Evolutionary conservation across 2,797 vertebrate genomes (phyloP).

Genomic region (Heterohyrax brucei): DNA sequence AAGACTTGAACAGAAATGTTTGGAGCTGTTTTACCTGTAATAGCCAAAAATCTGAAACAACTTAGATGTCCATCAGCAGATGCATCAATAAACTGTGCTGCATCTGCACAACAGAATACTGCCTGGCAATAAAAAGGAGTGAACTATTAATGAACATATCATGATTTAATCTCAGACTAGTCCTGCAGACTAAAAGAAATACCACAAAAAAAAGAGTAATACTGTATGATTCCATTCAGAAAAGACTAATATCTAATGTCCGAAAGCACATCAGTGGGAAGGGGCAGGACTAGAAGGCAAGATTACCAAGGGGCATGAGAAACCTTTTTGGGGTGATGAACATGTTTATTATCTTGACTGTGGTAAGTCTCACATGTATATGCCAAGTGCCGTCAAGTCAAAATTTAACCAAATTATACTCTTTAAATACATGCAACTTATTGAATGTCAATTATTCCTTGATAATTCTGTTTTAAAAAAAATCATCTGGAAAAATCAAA

Average conservation of each 20-base stretch:
- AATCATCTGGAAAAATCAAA: neutral
- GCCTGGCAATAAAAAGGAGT: neutral
- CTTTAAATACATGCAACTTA: neutral
- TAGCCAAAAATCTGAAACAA: neutral
- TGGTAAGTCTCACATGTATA: neutral
- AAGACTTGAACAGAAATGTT: neutral
- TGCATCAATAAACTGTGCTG: neutral
- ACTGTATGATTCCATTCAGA: neutral
- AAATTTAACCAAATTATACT: neutral
- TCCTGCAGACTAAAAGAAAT: neutral
- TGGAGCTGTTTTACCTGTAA: neutral
- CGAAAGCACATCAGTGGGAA: neutral
- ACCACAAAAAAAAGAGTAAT: neutral
- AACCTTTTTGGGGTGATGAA: neutral
- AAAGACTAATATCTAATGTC: neutral
- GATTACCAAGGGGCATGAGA: neutral
- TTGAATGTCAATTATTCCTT: slow-evolving; percentile 3
- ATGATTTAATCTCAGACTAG: neutral
- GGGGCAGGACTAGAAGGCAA: neutral
- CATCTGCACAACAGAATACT: neutral
- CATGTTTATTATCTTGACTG: neutral
- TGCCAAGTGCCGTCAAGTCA: neutral
- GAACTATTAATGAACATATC: neutral
- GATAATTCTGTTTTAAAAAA: neutral
- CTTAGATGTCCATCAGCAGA: neutral